Evolutionary conservation across 2,888 invertebrate genomes (phyloP).

Genomic region (Tetanocera ferruginea): DNA sequence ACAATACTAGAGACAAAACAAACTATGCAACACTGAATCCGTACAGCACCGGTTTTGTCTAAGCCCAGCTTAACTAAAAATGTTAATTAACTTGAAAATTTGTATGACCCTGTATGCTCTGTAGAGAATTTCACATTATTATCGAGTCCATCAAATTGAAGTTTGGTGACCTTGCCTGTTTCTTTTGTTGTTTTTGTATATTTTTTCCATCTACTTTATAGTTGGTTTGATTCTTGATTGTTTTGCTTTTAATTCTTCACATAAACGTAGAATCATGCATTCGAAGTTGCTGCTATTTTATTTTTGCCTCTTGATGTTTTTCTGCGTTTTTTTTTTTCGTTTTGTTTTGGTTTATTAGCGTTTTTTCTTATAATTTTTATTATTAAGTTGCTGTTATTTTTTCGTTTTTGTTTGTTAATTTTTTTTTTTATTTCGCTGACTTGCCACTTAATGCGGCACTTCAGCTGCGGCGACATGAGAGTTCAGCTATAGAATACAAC

Average conservation of each 20-base stretch:
- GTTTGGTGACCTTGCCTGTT: slow-evolving; percentile 40
- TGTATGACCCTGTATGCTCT: background rate
- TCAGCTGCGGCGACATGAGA: background rate
- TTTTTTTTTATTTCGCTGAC: background rate
- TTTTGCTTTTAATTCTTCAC: background rate
- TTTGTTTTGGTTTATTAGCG: background rate
- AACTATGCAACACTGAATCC: too few relatives aligned
- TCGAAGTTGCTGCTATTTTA: background rate
- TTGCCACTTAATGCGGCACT: slow-evolving; percentile 23
- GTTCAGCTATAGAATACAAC: slow-evolving; percentile 12
- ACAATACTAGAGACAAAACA: too few relatives aligned
- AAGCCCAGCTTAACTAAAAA: too few relatives aligned
- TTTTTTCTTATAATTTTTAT: background rate
- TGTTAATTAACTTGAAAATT: too few relatives aligned
- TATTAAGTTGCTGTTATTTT: background rate
- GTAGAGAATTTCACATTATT: background rate
- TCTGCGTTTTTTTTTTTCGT: background rate
- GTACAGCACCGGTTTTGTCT: too few relatives aligned
- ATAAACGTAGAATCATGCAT: background rate
- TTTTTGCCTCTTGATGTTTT: background rate
- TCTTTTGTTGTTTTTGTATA: background rate
- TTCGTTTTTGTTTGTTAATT: background rate
- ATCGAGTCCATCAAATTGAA: slow-evolving; percentile 39
- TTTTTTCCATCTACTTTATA: background rate
- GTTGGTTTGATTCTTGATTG: background rate